A percentile compares a stretch with the other conserved stretches of the same genome.
These are phyloP conservation scores for Heterotilapia buettikoferi DNA, from an alignment of 2,113 vertebrate species.

Conservation along the genomic window DNA sequence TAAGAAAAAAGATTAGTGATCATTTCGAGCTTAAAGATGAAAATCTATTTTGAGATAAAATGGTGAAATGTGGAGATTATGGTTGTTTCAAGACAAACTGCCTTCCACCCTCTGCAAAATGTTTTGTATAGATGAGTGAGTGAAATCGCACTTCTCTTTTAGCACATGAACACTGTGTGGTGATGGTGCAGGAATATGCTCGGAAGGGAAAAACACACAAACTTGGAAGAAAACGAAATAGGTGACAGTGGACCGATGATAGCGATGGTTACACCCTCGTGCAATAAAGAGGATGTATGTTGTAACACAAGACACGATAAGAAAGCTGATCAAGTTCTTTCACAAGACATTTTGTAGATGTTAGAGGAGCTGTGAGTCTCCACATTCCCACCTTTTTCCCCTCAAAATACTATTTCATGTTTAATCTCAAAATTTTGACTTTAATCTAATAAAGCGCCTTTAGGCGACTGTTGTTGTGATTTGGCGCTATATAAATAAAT, in stretches of 20 bases:
- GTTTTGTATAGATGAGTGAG: background rate
- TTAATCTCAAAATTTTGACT: background rate
- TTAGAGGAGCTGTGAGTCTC: background rate
- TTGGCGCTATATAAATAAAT: background rate
- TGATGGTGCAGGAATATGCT: background rate
- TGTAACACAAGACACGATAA: background rate
- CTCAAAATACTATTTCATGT: background rate
- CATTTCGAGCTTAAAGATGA: background rate
- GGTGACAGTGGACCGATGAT: background rate
- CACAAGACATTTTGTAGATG: background rate
- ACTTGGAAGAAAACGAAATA: background rate
- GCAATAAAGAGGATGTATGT: background rate
- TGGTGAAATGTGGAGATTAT: background rate
- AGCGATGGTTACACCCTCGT: background rate
- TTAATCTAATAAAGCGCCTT: background rate
- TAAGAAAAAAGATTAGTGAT: background rate
- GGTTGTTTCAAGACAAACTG: background rate
- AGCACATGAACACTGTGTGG: background rate
- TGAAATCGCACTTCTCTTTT: background rate
- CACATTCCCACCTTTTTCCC: background rate
- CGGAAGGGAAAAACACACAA: background rate
- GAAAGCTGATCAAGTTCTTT: background rate
- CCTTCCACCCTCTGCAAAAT: background rate
- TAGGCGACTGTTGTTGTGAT: background rate
- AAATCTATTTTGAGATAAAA: background rate